Conservation (phyloP, 2,888 invertebrate genomes). For the Tinea pellionella region DNA sequence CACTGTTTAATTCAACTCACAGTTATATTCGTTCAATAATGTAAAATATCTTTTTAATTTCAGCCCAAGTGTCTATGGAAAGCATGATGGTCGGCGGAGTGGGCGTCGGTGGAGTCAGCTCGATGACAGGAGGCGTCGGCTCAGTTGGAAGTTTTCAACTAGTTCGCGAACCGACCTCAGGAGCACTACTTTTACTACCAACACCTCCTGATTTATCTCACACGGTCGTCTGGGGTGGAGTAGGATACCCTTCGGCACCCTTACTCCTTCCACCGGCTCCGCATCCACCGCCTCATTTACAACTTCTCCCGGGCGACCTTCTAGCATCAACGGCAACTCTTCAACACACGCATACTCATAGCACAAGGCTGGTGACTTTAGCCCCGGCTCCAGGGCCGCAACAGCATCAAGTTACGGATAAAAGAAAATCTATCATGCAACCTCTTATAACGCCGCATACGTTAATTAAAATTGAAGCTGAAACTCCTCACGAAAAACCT, state of each 20-base stretch:
- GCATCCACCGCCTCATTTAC: conserved; percentile 73
- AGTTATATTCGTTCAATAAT: too few species aligned
- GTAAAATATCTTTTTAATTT: conserved; percentile 24
- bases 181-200: conserved; percentile 83
- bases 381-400: conserved; percentile 69
- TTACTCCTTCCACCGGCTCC: conserved; percentile 56
- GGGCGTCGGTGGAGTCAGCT: conserved; percentile 75
- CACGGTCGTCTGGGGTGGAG: conserved; percentile 80
- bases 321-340: conserved; percentile 73
- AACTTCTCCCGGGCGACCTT: conserved; percentile 74
- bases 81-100: conserved; percentile 75
- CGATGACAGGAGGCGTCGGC: conserved; percentile 64
- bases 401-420: conserved; percentile 36
- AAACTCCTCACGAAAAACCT: conserved; percentile 59
- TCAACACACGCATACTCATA: conserved; percentile 76
- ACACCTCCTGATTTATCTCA: conserved; percentile 78
- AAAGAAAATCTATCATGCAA: conserved; percentile 61
- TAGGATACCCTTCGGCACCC: conserved; percentile 55
- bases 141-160: conserved; percentile 85
- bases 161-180: conserved; percentile 86
- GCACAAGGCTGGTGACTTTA: conserved; percentile 74
- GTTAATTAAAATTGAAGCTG: conserved; percentile 80
- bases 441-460: conserved; percentile 59
- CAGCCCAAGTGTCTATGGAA: conserved; percentile 79
- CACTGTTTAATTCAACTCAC: too few species aligned